phyloP scores from a whole-genome alignment of 1,140 invertebrate species.

The Ceratosolen solmsi region DNA sequence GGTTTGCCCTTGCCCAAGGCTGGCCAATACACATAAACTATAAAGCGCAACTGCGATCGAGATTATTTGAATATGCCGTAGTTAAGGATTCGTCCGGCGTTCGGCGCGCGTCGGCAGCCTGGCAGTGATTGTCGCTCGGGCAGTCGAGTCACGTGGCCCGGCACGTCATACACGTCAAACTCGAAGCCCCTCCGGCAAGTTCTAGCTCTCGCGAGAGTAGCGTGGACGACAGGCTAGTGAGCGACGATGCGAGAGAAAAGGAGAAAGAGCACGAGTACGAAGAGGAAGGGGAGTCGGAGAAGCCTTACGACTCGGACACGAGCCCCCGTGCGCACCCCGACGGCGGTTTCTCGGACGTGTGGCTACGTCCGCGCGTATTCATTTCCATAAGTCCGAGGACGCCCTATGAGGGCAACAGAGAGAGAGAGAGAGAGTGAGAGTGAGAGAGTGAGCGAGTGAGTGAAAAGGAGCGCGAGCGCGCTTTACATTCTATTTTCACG shows the following conservation, averaged over 20 bases:
- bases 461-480: no score
- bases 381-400: conserved; percentile 22
- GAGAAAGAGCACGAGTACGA: conserved; percentile 15
- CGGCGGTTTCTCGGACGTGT: not conserved
- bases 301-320: not conserved
- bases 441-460: no score
- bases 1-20: not conserved
- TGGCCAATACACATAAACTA: no score
- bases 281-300: no score
- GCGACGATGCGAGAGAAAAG: not conserved
- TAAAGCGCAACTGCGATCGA: conserved; percentile 62
- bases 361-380: no score
- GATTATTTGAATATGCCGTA: conserved; percentile 72
- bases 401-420: conserved; percentile 33
- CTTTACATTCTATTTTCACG: no score
- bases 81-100: conserved; percentile 71
- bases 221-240: not conserved
- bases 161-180: conserved; percentile 74
- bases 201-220: not conserved
- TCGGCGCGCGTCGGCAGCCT: conserved; percentile 30
- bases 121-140: conserved; percentile 71
- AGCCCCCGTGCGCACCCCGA: not conserved
- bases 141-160: conserved; percentile 69
- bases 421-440: no score
- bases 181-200: conserved; percentile 56